Percentiles rank a stretch among this genome's conserved stretches.
phyloP scores from a whole-genome alignment of 2,888 invertebrate species.

The Elaeidobius kamerunicus region DNA sequence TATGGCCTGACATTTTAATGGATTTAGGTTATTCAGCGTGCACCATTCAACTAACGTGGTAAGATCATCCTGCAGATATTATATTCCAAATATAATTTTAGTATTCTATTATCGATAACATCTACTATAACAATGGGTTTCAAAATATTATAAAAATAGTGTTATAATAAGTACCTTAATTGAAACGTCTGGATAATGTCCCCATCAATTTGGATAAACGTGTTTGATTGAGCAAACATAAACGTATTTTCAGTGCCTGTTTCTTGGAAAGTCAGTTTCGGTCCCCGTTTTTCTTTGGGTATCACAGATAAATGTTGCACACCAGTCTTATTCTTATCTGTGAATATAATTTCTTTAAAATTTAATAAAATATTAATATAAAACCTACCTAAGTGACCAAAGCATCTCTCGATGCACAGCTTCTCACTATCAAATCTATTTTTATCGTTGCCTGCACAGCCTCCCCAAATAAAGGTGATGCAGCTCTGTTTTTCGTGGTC shows the following conservation, averaged over 20 bases:
- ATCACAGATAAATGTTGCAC: constrained; percentile 52
- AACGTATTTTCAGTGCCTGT: constrained; percentile 83
- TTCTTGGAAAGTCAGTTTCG: constrained; percentile 81
- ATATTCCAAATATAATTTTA: neutral
- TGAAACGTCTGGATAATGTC: constrained; percentile 87
- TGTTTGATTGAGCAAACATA: constrained; percentile 88
- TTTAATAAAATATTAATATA: constrained; percentile 6
- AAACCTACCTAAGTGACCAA: constrained; percentile 35
- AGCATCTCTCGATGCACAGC: constrained; percentile 63
- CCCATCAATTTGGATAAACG: constrained; percentile 88
- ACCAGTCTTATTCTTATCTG: constrained; percentile 17
- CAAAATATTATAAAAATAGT: too few relatives aligned
- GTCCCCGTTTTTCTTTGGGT: constrained; percentile 70
- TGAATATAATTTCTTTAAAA: too few relatives aligned
- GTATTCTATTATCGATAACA: too few relatives aligned
- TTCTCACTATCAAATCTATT: constrained; percentile 66
- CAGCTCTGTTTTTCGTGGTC: constrained; percentile 58
- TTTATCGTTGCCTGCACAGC: constrained; percentile 64
- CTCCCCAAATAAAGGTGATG: constrained; percentile 64
- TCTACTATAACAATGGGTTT: too few relatives aligned
- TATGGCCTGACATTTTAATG: too few relatives aligned
- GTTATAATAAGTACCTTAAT: constrained; percentile 60
- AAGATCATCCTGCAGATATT: neutral
- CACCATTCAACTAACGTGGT: too few relatives aligned
- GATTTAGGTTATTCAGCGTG: too few relatives aligned